Evolutionary conservation across 2,888 invertebrate species (phyloP).

Genomic region (Geotrupes spiniger): DNA sequence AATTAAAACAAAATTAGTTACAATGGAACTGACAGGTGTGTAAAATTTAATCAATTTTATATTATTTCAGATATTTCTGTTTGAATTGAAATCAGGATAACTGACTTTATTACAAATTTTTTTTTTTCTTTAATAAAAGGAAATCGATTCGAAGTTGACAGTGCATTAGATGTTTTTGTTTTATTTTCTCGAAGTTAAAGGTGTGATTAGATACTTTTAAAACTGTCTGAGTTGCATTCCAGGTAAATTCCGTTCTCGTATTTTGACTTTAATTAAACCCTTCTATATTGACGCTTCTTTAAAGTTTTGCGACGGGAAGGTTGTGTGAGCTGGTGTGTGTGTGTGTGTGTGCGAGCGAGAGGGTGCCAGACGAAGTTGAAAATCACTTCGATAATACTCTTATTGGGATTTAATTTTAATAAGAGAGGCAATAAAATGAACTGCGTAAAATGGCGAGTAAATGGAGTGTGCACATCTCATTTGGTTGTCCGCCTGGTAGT

Average conservation of each 20-base stretch:
- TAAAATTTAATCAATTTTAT: too few species aligned
- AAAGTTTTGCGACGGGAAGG: background rate
- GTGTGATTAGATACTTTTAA: conserved; percentile 3
- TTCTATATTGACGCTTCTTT: conserved; percentile 6
- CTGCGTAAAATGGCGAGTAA: conserved; percentile 43
- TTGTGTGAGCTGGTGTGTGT: too few species aligned
- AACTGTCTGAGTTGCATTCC: conserved; percentile 16
- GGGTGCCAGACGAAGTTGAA: too few species aligned
- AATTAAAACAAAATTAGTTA: too few species aligned
- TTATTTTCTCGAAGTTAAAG: conserved; percentile 4
- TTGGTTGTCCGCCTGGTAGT: conserved; percentile 39
- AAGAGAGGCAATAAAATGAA: conserved; percentile 20
- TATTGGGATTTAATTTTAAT: conserved; percentile 20
- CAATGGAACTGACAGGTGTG: too few species aligned
- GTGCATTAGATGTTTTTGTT: conserved; percentile 9
- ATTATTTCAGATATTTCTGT: too few species aligned
- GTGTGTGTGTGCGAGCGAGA: too few species aligned
- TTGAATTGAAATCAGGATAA: too few species aligned
- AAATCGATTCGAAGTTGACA: conserved; percentile 5
- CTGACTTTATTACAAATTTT: conserved; percentile 14
- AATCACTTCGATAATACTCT: conserved; percentile 20
- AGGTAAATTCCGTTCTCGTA: conserved; percentile 19
- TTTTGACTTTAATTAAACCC: conserved; percentile 24
- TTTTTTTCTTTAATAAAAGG: background rate
- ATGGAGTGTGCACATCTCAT: conserved; percentile 40